Base-by-base conservation (phyloP, 2,113 vertebrate species). In the Neopipo cinnamomea region DNA sequence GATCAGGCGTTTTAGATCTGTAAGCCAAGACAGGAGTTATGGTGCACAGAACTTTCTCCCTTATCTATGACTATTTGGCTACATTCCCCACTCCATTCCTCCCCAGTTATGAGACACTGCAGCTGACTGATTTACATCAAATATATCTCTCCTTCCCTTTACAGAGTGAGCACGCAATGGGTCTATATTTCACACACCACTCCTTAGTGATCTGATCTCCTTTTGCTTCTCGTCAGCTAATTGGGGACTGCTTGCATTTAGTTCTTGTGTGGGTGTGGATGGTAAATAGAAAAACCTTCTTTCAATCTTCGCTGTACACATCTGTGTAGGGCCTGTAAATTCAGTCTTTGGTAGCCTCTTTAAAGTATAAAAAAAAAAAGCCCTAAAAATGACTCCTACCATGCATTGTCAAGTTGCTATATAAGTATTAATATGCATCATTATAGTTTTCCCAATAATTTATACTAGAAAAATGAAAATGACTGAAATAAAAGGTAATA, bases 141-240 rank as follows among this genome's bases (percentile, higher is more conserved):
- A 91, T 94, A 62, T 66, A 24, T 59, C 39, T 59, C 52, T 88
- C 41, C n/a, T 82, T 89, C 33, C n/a, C 24, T 67, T 93, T 84
- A 72, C 65, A 89, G 78, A 78, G 47, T 74, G 31, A 92, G 61
- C 79, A 86, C 6, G 24, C 68, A 87, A 88, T 39, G 72, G 44
- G 53, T 52, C 28, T 92, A 65, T 52, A 41, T 72, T 86, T 94
- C 4, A 9, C 85, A 88, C 44, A 80, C 47, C 63, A 63, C 52
- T 68, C 79, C 61, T 37, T 68, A 53, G 47, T 78, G 68, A 83
- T 79, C 52, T 88, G 42, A 4, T 2, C 50, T 88, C 75, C 79
- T 95, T 95, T 95, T 91, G 61, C 73, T 92, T 93, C 88, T 96
- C 82, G 85, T 91, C 88, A 88, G 20, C 52, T 72, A 41, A 81